Evolutionary conservation across 1,140 invertebrate species (phyloP), one percentile per base, ranked within the genome.

Genomic region (Aphis gossypii): DNA sequence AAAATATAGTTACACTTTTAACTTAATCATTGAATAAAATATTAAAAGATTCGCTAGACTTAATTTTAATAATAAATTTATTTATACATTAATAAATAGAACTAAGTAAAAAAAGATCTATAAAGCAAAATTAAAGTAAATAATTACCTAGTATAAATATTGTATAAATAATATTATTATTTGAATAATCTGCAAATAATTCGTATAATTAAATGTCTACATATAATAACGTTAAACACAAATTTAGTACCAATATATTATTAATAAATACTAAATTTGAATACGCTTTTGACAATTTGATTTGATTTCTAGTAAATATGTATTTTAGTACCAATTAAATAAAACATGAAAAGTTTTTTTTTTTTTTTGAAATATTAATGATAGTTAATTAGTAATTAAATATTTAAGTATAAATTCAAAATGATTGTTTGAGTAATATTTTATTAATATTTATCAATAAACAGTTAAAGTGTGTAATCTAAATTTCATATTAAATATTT

Each of bases 191-290:
- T 76, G 11, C 11, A 76, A 35, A n/a, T n/a, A 76, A 76, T n/a
- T 18, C 30, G 18, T n/a, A 76, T n/a, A n/a, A 76, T 18, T 76
- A 84, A 84, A 14, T 84, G 23, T 86, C 25, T 46, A 46, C 18
- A 51, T 51, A 51, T 30, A 86, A 51, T 30, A 86, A 86, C 84
- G 41, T 46, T 30, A 46, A 30, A 46, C 4, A 46, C 88, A 89
- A 89, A 89, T 89, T 38, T 38, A 89, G 88, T 89, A 89, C 88
- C 88, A 89, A 89, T 89, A 89, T 6, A 54, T 56, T 25, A 38
- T 89, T 89, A 89, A 89, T 89, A 89, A 89, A 89, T 89, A 89
- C 88, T 89, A 89, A 89, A 56, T 89, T 89, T 89, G 87, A 54
- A 89, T 38, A 89, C 86, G 87, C 20, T 54, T 89, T 54, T 38